Base-by-base conservation (phyloP, 2,113 vertebrate species). In the Rhinogobius similis region DNA sequence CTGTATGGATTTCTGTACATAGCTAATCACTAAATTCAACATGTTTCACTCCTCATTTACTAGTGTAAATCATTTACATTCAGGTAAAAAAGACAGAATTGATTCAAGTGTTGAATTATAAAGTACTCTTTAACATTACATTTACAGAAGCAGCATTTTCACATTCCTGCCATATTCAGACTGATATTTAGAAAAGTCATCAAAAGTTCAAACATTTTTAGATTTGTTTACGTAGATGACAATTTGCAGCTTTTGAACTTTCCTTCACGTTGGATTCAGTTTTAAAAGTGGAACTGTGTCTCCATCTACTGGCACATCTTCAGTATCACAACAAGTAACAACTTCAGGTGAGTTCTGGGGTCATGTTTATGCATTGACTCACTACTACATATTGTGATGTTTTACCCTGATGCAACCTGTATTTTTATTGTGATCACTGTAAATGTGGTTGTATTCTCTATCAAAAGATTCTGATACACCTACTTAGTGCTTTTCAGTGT, bases 271-370 rank as follows among this genome's bases (percentile, higher is more conserved):
- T 48, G 3, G 14, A 8, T 50, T 36, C 8, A 20, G 1, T 11
- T 65, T 52, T 14, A 68, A 46, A 13, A 70, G 65, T 32, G 62
- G 56, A 72, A n/a, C 70, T 76, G 27, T 24, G 74, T 10, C 71
- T 68, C 83, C 86, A 82, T 67, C 89, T 88, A 69, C 41, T 81
- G 89, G 78, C 32, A 11, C 0, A 32, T 29, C 0, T 23, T 4
- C 39, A 50, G 66, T 66, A 83, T 48, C 53, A 23, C 86, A 78
- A n/a, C 32, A 41, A 61, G 46, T 46, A 20, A 5, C 16, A 16
- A 50, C 46, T 50, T 2, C 1, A 21, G 46, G 46, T 50, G 20
- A 55, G 23, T 26, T 12, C 5, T 26, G 23, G 5, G 23, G 11
- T 55, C 52, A 14, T 14, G 52, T 21, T 50, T n/a, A 21, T 50